These are phyloP conservation scores for Agrochola litura DNA, from an alignment of 2,888 invertebrate genomes.

Conservation along the genomic window DNA sequence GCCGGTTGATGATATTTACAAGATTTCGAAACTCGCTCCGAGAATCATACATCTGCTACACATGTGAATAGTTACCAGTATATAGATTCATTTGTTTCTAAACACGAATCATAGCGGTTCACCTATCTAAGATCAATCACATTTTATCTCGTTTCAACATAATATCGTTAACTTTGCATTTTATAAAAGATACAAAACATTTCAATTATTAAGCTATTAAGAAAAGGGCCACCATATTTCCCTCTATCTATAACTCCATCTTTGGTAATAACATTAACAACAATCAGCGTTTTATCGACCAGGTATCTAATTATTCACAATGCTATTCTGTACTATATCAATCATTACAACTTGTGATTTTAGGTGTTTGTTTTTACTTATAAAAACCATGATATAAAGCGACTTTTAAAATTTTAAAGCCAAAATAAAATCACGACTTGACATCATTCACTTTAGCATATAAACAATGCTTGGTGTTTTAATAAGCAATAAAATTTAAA, in stretches of 20 bases:
- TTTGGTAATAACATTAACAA: conserved; percentile 89
- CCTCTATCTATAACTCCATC: conserved; percentile 84
- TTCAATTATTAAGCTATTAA: conserved; percentile 86
- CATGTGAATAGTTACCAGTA: conserved; percentile 56
- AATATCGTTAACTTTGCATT: conserved; percentile 84
- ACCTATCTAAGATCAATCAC: conserved; percentile 85
- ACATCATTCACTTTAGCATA: conserved; percentile 62
- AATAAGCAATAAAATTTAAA: conserved; percentile 56
- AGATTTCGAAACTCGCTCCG: conserved; percentile 53
- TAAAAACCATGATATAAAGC: conserved; percentile 63
- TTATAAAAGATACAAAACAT: conserved; percentile 89
- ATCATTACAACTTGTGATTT: conserved; percentile 69
- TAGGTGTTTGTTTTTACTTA: conserved; percentile 58
- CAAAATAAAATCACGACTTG: conserved; percentile 58
- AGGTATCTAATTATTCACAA: conserved; percentile 78
- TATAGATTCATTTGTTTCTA: conserved; percentile 60
- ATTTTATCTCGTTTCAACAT: conserved; percentile 85
- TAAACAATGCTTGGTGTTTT: conserved; percentile 58
- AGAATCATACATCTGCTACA: conserved; percentile 52
- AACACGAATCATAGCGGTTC: conserved; percentile 64
- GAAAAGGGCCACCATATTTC: conserved; percentile 80
- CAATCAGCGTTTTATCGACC: conserved; percentile 82
- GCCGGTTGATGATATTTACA: conserved; percentile 66
- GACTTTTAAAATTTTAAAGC: conserved; percentile 60
- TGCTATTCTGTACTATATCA: conserved; percentile 74